phyloP scores from a whole-genome alignment of 2,113 vertebrate genomes.

The Nematolebias whitei region DNA sequence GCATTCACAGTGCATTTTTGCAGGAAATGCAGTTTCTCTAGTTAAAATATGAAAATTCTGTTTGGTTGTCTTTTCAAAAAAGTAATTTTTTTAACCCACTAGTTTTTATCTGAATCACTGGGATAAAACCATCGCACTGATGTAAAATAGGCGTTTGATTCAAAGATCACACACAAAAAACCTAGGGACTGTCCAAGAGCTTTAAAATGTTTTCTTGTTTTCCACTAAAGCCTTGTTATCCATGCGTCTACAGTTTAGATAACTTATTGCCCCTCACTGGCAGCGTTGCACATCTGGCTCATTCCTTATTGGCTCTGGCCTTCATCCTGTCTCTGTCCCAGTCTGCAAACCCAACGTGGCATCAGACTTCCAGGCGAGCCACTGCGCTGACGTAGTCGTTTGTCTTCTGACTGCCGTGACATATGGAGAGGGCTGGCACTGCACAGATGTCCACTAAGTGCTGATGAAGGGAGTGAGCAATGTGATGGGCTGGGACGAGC shows the following conservation, averaged over 20 bases:
- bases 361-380: conserved; percentile 65
- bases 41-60: too few species aligned
- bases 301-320: conserved; percentile 37
- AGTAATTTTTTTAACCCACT: too few species aligned
- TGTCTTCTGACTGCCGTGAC: conserved; percentile 75
- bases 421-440: conserved; percentile 77
- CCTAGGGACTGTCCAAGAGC: not conserved
- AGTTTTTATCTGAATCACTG: too few species aligned
- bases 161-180: conserved; percentile 23
- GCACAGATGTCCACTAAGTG: conserved; percentile 81
- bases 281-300: conserved; percentile 34
- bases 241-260: conserved; percentile 51
- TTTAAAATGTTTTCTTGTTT: conserved; percentile 22
- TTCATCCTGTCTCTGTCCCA: conserved; percentile 48
- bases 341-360: conserved; percentile 54
- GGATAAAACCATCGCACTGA: not conserved
- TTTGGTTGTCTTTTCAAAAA: not conserved
- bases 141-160: conserved; percentile 1
- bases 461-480: conserved; percentile 76
- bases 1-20: too few species aligned
- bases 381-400: conserved; percentile 69
- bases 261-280: conserved; percentile 55
- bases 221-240: conserved; percentile 23
- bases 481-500: conserved; percentile 56
- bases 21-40: too few species aligned